Evolutionary conservation across 2,797 vertebrate genomes (phyloP).

Genomic region (Xyrichtys novacula): DNA sequence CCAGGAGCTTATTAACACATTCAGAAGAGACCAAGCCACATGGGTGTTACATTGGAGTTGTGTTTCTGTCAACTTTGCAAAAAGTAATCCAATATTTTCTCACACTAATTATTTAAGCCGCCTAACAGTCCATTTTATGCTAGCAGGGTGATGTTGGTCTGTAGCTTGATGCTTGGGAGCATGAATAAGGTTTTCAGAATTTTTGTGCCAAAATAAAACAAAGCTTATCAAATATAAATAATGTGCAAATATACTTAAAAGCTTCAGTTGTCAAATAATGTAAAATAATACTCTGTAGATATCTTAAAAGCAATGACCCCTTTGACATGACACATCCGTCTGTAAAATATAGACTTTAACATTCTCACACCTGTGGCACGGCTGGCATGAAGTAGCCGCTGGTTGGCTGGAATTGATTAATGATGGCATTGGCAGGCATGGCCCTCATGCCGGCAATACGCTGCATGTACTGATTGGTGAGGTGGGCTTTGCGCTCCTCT

Average conservation of each 20-base stretch:
- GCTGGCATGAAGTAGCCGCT: constrained; percentile 98
- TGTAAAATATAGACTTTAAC: too few species aligned
- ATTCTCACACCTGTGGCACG: constrained; percentile 86
- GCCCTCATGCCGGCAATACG: constrained; percentile 98
- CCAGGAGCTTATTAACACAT: neutral
- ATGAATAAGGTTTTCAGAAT: neutral
- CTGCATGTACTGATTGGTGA: constrained; percentile 99
- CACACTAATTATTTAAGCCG: too few species aligned
- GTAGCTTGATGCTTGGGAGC: neutral
- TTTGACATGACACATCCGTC: neutral
- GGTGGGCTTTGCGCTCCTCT: constrained; percentile 97
- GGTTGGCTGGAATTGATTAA: constrained; percentile 98
- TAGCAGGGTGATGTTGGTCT: too few species aligned
- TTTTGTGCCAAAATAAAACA: neutral
- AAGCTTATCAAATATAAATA: too few species aligned
- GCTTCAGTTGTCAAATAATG: too few species aligned
- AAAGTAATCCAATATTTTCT: neutral
- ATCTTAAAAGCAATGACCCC: neutral
- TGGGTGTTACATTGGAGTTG: neutral
- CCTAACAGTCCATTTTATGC: too few species aligned
- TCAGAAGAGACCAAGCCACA: neutral
- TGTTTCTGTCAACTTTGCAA: neutral
- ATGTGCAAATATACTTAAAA: too few species aligned
- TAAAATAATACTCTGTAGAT: neutral
- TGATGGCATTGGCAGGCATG: constrained; percentile 96